Evolutionary conservation across 2,797 vertebrate species (phyloP), one percentile per base, ranked within the genome.

Genomic region (Tragopan temminckii): DNA sequence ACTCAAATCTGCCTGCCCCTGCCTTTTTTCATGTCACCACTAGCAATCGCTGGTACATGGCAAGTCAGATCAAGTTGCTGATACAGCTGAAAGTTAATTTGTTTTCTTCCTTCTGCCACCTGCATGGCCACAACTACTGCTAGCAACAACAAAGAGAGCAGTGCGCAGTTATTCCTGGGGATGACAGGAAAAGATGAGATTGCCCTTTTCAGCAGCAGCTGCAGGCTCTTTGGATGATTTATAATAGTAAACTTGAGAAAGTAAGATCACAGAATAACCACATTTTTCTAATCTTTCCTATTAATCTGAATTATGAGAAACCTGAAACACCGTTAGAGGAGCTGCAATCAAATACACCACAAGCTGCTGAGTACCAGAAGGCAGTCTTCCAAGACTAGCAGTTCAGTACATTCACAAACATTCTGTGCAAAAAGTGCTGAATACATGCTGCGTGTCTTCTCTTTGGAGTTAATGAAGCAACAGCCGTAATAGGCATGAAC

Each of bases 201-300:
- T 68, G 57, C 27, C 80, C 21, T 74, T 88, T 72, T n/a, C 84
- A 88, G 43, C 64, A 80, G 84, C 74, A 83, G 36, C 72, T 85
- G 72, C 33, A 74, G 55, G 63, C 52, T 85, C 35, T 82, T 45
- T 18, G 12, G 24, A 35, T 76, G 53, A 76, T 92, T 82, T 82
- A 77, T 52, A 52, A 36, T 62, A 77, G 46, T 33, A 83, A 92
- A 90, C 43, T 29, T 42, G 9, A 48, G 72, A 42, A 85, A 85
- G 45, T n/a, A 70, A 90, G 42, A 80, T 66, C 64, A 64, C 6
- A 50, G 69, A 85, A 76, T 29, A 85, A 62, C n/a, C 13, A 33
- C 42, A 16, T 72, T 88, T 89, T 83, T 69, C 72, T 82, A 16
- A 15, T 50, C 42, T 83, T 76, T 74, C 48, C 52, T 72, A 35